Percentiles rank a stretch among this genome's conserved stretches.
phyloP scores from a whole-genome alignment of 2,113 vertebrate genomes.

The Sturnira hondurensis region DNA sequence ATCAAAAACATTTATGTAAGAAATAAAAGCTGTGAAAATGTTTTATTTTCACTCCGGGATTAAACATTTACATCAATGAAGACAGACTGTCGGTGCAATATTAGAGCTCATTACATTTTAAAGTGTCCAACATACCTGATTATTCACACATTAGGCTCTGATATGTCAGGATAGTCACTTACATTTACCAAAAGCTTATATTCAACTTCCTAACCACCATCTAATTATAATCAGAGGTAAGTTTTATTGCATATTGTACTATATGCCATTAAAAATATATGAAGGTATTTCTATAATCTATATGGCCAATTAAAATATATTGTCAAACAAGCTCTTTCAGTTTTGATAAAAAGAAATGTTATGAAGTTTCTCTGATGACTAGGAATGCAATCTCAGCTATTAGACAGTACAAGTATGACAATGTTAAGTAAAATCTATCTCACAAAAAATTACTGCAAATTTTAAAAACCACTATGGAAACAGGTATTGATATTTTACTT shows the following conservation, averaged over 20 bases:
- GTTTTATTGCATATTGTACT: background rate
- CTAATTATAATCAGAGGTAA: background rate
- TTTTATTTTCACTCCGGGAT: slow-evolving; percentile 13
- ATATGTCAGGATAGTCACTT: background rate
- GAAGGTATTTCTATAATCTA: background rate
- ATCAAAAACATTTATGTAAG: background rate
- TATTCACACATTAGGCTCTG: background rate
- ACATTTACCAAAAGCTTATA: background rate
- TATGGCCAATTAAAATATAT: background rate
- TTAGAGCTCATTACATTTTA: background rate
- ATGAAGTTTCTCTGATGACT: background rate
- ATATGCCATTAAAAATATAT: background rate
- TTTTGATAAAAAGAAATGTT: background rate
- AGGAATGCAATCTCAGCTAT: background rate
- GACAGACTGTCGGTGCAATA: background rate
- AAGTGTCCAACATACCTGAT: background rate
- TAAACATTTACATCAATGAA: background rate
- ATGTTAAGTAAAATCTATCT: background rate
- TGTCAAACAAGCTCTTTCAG: background rate
- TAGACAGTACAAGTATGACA: background rate
- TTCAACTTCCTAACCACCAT: background rate
- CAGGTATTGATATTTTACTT: background rate
- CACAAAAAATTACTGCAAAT: background rate
- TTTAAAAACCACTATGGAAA: background rate
- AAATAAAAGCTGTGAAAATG: background rate